Percentiles rank a stretch among this genome's conserved stretches.
Conservation (phyloP, 2,888 invertebrate genomes). For the Dolomedes plantarius region DNA sequence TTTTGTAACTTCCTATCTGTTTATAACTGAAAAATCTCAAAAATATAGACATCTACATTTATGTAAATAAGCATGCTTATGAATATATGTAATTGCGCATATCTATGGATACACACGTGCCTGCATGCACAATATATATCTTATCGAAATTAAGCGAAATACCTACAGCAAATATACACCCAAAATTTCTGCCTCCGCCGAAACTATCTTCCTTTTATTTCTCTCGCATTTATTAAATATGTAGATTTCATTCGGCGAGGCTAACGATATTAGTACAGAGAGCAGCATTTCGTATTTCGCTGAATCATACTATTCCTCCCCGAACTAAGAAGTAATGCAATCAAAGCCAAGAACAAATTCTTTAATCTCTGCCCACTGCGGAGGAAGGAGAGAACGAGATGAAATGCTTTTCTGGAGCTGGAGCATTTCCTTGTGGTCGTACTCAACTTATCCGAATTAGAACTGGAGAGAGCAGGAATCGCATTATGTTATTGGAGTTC, state of each 20-base stretch:
- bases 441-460: background rate
- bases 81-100: too few relatives aligned
- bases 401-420: background rate
- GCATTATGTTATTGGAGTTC: slow-evolving; percentile 6
- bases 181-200: too few relatives aligned
- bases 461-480: background rate
- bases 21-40: too few relatives aligned
- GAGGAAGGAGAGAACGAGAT: background rate
- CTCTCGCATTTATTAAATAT: background rate
- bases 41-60: too few relatives aligned
- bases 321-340: background rate
- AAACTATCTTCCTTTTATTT: too few relatives aligned
- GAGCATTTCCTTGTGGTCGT: background rate
- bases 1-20: too few relatives aligned
- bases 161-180: too few relatives aligned
- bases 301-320: background rate
- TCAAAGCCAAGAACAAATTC: background rate
- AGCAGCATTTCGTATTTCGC: background rate
- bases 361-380: background rate
- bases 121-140: too few relatives aligned
- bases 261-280: too few relatives aligned
- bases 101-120: too few relatives aligned
- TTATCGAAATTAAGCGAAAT: too few relatives aligned
- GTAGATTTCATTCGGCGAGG: background rate
- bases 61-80: too few relatives aligned